Conservation (phyloP, 2,888 invertebrate species). For the Diploptera punctata region DNA sequence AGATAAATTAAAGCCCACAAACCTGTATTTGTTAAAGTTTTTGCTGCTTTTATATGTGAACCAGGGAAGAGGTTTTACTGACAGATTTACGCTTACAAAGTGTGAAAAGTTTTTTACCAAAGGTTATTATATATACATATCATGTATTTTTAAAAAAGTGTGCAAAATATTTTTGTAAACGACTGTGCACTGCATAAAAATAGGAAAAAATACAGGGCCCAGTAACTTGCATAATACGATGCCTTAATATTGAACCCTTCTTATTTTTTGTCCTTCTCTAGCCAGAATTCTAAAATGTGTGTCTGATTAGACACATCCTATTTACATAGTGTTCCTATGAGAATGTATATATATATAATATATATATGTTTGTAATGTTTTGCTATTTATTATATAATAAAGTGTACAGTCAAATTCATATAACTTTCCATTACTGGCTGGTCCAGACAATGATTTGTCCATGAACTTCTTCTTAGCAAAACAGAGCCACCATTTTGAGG, state of each 20-base stretch:
- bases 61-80: not conserved
- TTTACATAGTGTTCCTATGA: too few species aligned
- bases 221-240: not conserved
- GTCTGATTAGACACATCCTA: too few species aligned
- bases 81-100: not conserved
- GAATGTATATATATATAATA: too few species aligned
- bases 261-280: too few species aligned
- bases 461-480: slow-evolving; percentile 99
- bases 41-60: not conserved
- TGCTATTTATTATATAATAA: slow-evolving; percentile 17
- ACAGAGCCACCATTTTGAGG: slow-evolving; percentile 99
- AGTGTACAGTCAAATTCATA: not conserved
- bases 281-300: too few species aligned
- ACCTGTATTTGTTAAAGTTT: not conserved
- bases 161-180: slow-evolving; percentile 22
- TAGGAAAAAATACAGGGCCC: not conserved
- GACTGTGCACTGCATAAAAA: not conserved
- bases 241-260: too few species aligned
- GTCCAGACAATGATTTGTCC: slow-evolving; percentile 95
- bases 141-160: slow-evolving; percentile 18
- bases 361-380: slow-evolving; percentile 12
- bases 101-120: slow-evolving; percentile 18
- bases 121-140: slow-evolving; percentile 26
- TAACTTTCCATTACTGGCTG: slow-evolving; percentile 55
- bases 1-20: too few species aligned